Evolutionary conservation across 2,113 vertebrate genomes (phyloP), one percentile per base, ranked within the genome.

Genomic region (Toxotes jaculatrix): DNA sequence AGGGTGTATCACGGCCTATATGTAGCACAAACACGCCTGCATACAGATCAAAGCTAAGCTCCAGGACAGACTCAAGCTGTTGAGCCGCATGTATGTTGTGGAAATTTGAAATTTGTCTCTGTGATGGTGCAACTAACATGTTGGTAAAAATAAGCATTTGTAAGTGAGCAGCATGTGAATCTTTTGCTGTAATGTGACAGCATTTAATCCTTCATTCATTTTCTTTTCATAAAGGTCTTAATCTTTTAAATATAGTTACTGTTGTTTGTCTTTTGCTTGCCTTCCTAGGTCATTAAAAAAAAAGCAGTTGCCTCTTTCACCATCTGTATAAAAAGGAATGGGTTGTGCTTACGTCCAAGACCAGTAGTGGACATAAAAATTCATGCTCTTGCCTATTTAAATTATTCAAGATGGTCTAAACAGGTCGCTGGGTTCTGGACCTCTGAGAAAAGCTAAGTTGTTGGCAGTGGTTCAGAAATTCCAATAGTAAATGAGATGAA

Each of bases 381-480:
- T 67, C 0, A 78, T 72, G 27, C 16, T 4, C 4, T 69, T 31
- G 31, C 36, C 62, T 42, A n/a, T 23, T 43, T 89, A 55, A 91
- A 90, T 88, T 56, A 90, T 90, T 86, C 3, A 90, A 38, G 65
- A 57, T 23, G 3, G 36, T 60, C 56, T 32, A 13, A 32, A 64
- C 21, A 69, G 60, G 42, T 32, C 23, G 8, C 17, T n/a, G 8
- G 4, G 0, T 32, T 70, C 1, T 27, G 31, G 9, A 79, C 14
- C 45, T 40, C 9, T 65, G 21, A 64, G 32, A 72, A 59, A 11
- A 81, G 21, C 9, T 60, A 9, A 68, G 1, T 43, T 12, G 3
- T 31, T 4, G 56, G 4, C 5, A 40, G n/a, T 0, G 2, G 40
- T n/a, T 36, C 14, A 42, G 7, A 32, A 16, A n/a, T n/a, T 63